Percentiles rank a stretch among this genome's conserved stretches.
phyloP scores from a whole-genome alignment of 2,888 invertebrate genomes.

The Habrosyne pyritoides region DNA sequence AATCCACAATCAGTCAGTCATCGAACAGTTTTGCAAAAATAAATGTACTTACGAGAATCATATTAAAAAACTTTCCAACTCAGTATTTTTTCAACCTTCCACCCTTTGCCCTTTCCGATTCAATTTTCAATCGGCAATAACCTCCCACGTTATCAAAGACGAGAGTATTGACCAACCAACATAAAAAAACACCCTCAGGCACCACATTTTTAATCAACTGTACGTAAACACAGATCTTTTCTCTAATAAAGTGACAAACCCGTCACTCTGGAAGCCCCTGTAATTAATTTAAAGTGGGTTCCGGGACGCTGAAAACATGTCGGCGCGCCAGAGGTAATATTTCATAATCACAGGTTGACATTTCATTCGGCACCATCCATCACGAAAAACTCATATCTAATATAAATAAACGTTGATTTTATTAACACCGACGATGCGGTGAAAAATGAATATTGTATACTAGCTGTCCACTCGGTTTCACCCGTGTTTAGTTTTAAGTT shows the following conservation, averaged over 20 bases:
- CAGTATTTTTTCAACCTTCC: background rate
- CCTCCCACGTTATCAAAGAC: background rate
- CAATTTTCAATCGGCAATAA: background rate
- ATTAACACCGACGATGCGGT: background rate
- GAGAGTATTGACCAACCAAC: background rate
- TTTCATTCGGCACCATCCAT: constrained; percentile 5
- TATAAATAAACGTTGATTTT: background rate
- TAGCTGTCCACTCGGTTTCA: too few species aligned
- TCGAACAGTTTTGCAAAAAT: constrained; percentile 7
- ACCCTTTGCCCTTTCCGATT: background rate
- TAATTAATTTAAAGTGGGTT: constrained; percentile 11
- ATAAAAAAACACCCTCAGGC: background rate
- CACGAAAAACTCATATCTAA: background rate
- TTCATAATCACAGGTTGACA: constrained; percentile 6
- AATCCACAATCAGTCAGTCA: too few species aligned
- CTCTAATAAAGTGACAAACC: background rate
- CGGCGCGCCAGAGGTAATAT: background rate
- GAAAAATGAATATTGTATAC: background rate
- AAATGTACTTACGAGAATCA: background rate
- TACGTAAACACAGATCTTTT: background rate
- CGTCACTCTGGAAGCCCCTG: background rate
- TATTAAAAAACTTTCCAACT: background rate
- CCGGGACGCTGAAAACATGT: background rate
- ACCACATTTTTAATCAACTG: background rate
- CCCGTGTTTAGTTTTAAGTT: too few species aligned